A percentile compares a stretch with the other conserved stretches of the same genome.
Conservation (phyloP, 2,888 invertebrate genomes). For the Lumbricus terrestris region DNA sequence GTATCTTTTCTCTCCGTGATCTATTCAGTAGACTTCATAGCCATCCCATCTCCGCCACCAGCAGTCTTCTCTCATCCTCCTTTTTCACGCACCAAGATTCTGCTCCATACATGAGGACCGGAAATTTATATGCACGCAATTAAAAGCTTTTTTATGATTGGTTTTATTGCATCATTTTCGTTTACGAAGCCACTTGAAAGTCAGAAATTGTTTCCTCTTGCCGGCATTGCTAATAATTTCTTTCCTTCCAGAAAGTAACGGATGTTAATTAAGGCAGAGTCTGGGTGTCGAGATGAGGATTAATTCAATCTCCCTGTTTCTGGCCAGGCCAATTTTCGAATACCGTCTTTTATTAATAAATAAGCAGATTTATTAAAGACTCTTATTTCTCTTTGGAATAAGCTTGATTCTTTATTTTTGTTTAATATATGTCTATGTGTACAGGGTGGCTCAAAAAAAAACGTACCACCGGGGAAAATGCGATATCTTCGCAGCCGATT, state of each 20-base stretch:
- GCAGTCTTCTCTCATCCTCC: too few species aligned
- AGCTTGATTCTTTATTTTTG: not conserved
- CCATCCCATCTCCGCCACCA: too few species aligned
- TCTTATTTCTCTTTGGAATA: not conserved
- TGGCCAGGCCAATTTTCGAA: not conserved
- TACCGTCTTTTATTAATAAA: not conserved
- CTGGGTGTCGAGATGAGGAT: not conserved
- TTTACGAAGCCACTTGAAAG: not conserved
- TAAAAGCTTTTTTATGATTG: not conserved
- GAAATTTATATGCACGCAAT: not conserved
- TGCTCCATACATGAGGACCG: too few species aligned
- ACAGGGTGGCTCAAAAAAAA: too few species aligned
- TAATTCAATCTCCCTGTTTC: conserved; percentile 10
- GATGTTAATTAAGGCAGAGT: not conserved
- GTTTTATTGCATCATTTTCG: not conserved
- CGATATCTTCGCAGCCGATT: too few species aligned
- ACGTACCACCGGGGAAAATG: too few species aligned
- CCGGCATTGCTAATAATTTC: not conserved
- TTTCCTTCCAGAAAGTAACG: not conserved
- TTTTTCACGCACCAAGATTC: too few species aligned
- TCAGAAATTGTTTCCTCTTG: not conserved
- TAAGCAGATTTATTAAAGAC: not conserved
- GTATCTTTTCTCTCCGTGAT: too few species aligned
- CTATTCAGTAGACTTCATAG: too few species aligned
- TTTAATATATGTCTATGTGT: not conserved